Evolutionary conservation across 2,888 invertebrate species (phyloP).

Genomic region (Drosophila kanekoi): DNA sequence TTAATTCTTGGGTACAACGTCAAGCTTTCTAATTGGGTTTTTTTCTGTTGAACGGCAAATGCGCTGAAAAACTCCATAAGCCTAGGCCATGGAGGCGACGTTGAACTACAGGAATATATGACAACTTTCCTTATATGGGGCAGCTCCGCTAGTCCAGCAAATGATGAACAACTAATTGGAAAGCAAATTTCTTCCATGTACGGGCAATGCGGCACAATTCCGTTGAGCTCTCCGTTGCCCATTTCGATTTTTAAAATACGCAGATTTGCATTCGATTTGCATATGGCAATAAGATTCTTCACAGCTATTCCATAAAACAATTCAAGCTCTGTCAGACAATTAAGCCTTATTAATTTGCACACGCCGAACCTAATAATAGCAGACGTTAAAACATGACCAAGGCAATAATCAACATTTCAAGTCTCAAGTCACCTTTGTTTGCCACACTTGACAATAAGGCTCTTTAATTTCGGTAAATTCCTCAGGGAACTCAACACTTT

Average conservation of each 20-base stretch:
- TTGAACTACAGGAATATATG: conserved; percentile 13
- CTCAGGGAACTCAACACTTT: conserved; percentile 13
- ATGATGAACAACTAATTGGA: conserved; percentile 26
- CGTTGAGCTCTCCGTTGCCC: conserved; percentile 26
- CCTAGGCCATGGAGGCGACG: conserved; percentile 16
- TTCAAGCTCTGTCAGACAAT: conserved; percentile 13
- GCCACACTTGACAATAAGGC: conserved; percentile 15
- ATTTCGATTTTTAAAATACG: conserved; percentile 24
- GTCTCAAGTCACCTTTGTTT: conserved; percentile 12
- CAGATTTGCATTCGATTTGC: conserved; percentile 29
- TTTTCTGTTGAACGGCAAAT: conserved; percentile 5
- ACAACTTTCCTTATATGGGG: conserved; percentile 25
- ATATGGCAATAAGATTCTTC: conserved; percentile 28
- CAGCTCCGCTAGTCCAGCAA: conserved; percentile 19
- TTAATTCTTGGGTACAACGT: conserved; percentile 7
- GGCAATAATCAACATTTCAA: no score
- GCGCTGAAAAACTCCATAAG: conserved; percentile 21
- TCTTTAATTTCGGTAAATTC: conserved; percentile 15
- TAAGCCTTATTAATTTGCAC: conserved; percentile 7
- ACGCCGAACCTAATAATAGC: conserved; percentile 10
- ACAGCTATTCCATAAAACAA: conserved; percentile 13
- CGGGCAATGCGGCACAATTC: conserved; percentile 31
- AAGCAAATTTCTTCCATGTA: conserved; percentile 36
- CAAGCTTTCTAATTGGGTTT: conserved; percentile 17
- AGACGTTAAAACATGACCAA: not conserved